Evolutionary conservation across 2,113 vertebrate species (phyloP).

Genomic region (Chamaetylas fuelleborni): DNA sequence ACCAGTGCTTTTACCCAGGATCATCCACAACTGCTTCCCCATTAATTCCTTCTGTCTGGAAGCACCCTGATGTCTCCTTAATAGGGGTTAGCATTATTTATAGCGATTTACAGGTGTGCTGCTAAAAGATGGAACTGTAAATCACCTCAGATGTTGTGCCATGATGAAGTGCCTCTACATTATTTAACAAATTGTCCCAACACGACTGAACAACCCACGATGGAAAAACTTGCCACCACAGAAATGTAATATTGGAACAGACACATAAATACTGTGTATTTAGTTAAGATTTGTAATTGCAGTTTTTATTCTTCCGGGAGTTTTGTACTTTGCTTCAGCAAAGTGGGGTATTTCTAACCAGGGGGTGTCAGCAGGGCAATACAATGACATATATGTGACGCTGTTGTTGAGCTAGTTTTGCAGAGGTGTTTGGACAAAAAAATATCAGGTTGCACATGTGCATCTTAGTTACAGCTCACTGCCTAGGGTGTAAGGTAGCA

Average conservation of each 20-base stretch:
- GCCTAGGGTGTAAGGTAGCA: not conserved
- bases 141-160: not conserved
- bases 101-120: conserved; percentile 17
- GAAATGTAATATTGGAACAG: not conserved
- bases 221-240: not conserved
- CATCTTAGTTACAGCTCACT: not conserved
- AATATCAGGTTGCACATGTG: accelerated
- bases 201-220: not conserved
- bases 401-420: not conserved
- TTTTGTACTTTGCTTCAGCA: not conserved
- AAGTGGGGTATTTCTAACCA: not conserved
- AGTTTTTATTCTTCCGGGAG: not conserved
- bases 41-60: not conserved
- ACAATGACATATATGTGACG: not conserved
- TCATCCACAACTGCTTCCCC: not conserved
- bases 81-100: conserved; percentile 17
- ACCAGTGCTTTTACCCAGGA: not conserved
- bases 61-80: conserved; percentile 14
- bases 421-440: not conserved
- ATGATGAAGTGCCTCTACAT: not conserved
- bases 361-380: not conserved
- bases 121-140: not conserved
- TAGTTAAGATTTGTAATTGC: not conserved
- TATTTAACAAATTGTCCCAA: conserved; percentile 38
- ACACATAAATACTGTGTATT: accelerated